phyloP scores from a whole-genome alignment of 2,888 invertebrate genomes.

The Mesoligia furuncula region DNA sequence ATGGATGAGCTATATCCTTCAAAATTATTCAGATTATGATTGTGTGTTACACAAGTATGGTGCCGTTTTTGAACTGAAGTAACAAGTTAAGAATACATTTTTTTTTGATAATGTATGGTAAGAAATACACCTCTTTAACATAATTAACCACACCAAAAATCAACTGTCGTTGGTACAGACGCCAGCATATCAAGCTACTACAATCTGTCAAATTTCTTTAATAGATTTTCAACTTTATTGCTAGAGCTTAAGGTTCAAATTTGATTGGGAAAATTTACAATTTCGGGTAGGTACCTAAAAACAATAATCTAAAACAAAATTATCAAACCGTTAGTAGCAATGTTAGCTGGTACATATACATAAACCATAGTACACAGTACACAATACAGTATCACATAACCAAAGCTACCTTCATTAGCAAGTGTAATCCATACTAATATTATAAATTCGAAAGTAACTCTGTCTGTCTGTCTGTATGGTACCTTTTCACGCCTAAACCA shows the following conservation, averaged over 20 bases:
- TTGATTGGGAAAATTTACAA: too few species aligned
- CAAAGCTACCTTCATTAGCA: slow-evolving; percentile 42
- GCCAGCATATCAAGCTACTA: too few species aligned
- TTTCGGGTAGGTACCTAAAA: background rate
- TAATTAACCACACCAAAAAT: background rate
- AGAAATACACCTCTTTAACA: background rate
- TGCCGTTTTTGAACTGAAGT: background rate
- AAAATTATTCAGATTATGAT: background rate
- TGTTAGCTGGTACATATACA: background rate
- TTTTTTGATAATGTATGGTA: background rate
- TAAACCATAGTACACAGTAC: background rate
- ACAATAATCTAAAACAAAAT: background rate
- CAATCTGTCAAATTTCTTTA: too few species aligned
- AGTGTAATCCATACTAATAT: too few species aligned
- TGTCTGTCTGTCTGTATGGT: too few species aligned
- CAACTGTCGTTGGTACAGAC: background rate
- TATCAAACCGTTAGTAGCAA: background rate
- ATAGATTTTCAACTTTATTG: too few species aligned
- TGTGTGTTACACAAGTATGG: background rate
- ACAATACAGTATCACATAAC: background rate
- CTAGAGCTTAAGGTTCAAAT: too few species aligned
- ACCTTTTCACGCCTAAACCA: too few species aligned
- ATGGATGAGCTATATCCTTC: background rate
- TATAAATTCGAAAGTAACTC: too few species aligned
- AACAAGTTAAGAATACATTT: too few species aligned